Evolutionary conservation across 1,140 invertebrate genomes (phyloP).

Genomic region (Sogatella furcifera): DNA sequence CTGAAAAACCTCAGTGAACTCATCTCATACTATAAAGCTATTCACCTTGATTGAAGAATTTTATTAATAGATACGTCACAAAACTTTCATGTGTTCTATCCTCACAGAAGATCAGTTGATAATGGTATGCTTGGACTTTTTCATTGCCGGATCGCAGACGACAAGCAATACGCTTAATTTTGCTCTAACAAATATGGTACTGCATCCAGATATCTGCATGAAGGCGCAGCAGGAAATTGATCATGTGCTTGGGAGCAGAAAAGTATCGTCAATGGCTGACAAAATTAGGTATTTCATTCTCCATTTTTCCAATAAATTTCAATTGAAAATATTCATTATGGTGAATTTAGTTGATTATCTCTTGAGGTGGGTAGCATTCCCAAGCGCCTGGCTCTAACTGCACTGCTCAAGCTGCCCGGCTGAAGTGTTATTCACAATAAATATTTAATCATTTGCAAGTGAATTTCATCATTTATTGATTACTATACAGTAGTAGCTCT

Average conservation of each 20-base stretch:
- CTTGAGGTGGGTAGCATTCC: no score
- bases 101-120: constrained; percentile 53
- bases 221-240: constrained; percentile 54
- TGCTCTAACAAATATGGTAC: constrained; percentile 52
- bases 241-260: constrained; percentile 34
- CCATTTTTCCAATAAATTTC: no score
- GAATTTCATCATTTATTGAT: no score
- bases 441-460: no score
- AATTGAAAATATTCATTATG: no score
- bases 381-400: no score
- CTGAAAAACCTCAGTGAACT: no score
- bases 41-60: not conserved
- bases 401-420: no score
- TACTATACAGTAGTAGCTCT: no score
- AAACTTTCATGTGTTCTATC: not conserved
- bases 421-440: no score
- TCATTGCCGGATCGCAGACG: constrained; percentile 59
- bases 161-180: constrained; percentile 62
- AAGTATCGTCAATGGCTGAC: constrained; percentile 32
- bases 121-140: constrained; percentile 56
- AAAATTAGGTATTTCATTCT: constrained; percentile 30
- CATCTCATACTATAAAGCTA: no score
- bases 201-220: constrained; percentile 52
- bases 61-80: not conserved
- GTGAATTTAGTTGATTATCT: not conserved